phyloP scores from a whole-genome alignment of 2,888 invertebrate genomes.

The Alloplasta piceator region DNA sequence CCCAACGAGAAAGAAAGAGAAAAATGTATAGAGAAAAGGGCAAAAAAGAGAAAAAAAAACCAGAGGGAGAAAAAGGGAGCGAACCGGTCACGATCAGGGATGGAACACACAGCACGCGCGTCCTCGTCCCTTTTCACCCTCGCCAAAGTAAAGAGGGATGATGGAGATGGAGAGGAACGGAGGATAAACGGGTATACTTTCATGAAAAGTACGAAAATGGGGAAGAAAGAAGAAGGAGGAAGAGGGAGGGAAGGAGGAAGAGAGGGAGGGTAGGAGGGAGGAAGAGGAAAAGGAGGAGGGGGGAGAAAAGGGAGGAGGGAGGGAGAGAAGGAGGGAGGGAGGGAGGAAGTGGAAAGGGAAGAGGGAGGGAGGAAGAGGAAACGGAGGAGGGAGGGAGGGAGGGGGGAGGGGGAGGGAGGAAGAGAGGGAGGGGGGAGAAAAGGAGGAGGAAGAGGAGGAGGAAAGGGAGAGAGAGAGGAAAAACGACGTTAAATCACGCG shows the following conservation, averaged over 20 bases:
- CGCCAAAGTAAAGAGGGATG: slow-evolving; percentile 52
- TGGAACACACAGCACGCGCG: slow-evolving; percentile 40
- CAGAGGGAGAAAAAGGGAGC: slow-evolving; percentile 5
- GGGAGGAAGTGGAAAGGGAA: too few relatives aligned
- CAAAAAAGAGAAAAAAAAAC: slow-evolving; percentile 34
- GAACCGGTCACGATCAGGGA: slow-evolving; percentile 52
- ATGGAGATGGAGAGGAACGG: slow-evolving; percentile 51
- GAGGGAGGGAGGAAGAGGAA: too few relatives aligned
- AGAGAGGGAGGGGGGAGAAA: slow-evolving; percentile 17
- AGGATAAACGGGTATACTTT: slow-evolving; percentile 54
- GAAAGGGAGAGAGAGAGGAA: slow-evolving; percentile 15
- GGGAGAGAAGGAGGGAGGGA: slow-evolving; percentile 27
- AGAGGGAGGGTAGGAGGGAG: slow-evolving; percentile 11
- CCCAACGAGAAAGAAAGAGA: slow-evolving; percentile 43
- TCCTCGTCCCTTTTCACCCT: slow-evolving; percentile 15
- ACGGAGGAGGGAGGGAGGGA: slow-evolving; percentile 1
- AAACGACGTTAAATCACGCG: slow-evolving; percentile 61
- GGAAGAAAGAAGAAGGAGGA: slow-evolving; percentile 7
- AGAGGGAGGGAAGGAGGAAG: slow-evolving; percentile 21
- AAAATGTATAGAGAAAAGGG: slow-evolving; percentile 28
- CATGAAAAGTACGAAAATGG: slow-evolving; percentile 56
- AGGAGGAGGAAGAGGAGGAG: slow-evolving; percentile 20
- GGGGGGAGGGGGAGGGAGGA: slow-evolving; percentile 17
- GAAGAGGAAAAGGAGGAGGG: slow-evolving; percentile 52
- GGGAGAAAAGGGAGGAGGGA: slow-evolving; percentile 6